These are phyloP conservation scores for Nematolebias whitei DNA, from an alignment of 2,113 vertebrate species.

Conservation along the genomic window DNA sequence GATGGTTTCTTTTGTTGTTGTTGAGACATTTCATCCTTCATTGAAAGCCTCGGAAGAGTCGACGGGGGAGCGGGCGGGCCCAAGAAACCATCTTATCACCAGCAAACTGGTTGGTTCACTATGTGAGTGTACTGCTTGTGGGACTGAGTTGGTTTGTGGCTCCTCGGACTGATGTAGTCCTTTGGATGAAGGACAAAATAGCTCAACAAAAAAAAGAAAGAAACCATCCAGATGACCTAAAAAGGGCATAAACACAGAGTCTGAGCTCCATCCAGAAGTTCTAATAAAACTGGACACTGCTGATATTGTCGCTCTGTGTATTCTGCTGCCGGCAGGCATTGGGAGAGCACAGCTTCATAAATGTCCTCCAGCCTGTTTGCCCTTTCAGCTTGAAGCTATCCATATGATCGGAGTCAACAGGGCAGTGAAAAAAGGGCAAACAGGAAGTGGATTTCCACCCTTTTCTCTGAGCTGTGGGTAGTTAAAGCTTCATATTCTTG, in stretches of 20 bases:
- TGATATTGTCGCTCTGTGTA: conserved; percentile 13
- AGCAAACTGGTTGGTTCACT: no score
- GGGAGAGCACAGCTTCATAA: conserved; percentile 30
- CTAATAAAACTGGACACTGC: conserved; percentile 1
- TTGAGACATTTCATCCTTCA: no score
- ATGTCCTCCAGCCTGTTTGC: conserved; percentile 52
- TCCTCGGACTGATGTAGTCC: no score
- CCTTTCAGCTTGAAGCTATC: conserved; percentile 51
- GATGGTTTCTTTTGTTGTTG: no score
- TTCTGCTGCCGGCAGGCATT: conserved; percentile 22
- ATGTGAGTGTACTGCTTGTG: no score
- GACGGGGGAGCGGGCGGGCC: no score
- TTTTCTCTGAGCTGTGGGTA: conserved; percentile 9
- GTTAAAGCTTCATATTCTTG: conserved; percentile 18
- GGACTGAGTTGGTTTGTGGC: no score
- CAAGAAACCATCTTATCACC: no score
- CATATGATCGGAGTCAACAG: conserved; percentile 46
- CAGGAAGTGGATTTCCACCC: conserved; percentile 6
- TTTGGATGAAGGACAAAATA: no score
- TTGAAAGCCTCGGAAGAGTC: no score
- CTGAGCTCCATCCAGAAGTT: not conserved
- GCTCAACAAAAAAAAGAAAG: no score
- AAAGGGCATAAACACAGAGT: conserved; percentile 10
- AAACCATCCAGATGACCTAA: conserved; percentile 9
- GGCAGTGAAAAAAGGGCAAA: conserved; percentile 23